Percentiles rank a stretch among this genome's conserved stretches.
Conservation (phyloP, 1,140 invertebrate genomes). For the Acromyrmex heyeri region DNA sequence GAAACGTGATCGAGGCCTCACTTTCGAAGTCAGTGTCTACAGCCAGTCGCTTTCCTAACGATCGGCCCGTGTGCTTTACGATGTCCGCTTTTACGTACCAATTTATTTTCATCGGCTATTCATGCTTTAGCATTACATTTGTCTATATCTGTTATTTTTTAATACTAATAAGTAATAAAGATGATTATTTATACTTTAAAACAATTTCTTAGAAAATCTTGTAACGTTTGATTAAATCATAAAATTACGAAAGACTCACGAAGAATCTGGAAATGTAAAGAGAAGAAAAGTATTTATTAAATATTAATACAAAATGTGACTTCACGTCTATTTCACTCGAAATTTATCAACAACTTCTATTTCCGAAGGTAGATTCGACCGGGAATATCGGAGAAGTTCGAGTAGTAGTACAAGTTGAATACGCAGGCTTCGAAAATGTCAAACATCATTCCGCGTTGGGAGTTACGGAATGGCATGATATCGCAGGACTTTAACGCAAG, state of each 20-base stretch:
- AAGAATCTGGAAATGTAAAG: not conserved
- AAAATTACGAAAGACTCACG: not conserved
- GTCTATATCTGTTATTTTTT: not conserved
- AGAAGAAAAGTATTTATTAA: not conserved
- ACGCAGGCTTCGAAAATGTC: conserved; percentile 44
- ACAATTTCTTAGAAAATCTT: not conserved
- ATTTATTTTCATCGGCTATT: conserved; percentile 64
- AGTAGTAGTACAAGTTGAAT: not conserved
- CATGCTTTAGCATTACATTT: not conserved
- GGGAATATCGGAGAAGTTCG: conserved; percentile 24
- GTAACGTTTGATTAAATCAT: not conserved
- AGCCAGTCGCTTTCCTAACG: conserved; percentile 73
- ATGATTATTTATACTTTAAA: not conserved
- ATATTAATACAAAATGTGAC: not conserved
- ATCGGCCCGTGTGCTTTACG: conserved; percentile 64
- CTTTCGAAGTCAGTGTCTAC: conserved; percentile 76
- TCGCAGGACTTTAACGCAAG: conserved; percentile 46
- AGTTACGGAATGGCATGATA: conserved; percentile 32
- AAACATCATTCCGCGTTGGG: conserved; percentile 49
- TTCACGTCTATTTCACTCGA: conserved; percentile 37
- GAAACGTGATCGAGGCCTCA: conserved; percentile 82
- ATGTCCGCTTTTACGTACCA: conserved; percentile 49
- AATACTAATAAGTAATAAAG: not conserved
- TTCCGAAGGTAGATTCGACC: not conserved
- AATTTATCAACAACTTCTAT: conserved; percentile 10